phyloP scores from a whole-genome alignment of 2,113 vertebrate species.

The Rousettus leschenaultii region DNA sequence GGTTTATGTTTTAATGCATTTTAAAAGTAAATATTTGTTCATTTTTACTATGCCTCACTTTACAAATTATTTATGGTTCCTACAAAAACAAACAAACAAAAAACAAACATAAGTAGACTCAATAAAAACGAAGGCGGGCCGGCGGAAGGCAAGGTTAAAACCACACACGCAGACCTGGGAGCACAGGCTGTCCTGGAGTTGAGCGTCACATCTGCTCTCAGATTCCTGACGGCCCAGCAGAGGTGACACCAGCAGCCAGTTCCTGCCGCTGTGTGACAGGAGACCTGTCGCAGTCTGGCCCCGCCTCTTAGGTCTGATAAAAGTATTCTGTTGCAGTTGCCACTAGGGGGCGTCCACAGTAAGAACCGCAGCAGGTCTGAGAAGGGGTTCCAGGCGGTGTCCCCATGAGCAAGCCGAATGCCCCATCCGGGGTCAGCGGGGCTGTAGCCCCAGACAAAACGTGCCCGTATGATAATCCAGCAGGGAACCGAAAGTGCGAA shows the following conservation, averaged over 20 bases:
- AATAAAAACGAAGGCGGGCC: accelerated
- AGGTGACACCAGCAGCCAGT: not conserved
- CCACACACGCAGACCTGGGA: no score
- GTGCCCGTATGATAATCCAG: accelerated
- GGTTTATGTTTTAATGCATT: not conserved
- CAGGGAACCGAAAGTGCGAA: accelerated
- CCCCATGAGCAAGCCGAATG: not conserved
- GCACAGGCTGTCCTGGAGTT: accelerated
- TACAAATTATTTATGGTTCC: not conserved
- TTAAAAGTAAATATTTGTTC: not conserved
- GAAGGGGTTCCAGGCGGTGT: accelerated
- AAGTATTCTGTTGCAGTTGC: not conserved
- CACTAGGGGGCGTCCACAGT: not conserved
- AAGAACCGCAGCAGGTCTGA: not conserved
- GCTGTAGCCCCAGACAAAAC: not conserved
- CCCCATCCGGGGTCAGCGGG: accelerated
- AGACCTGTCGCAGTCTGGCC: accelerated
- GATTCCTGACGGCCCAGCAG: not conserved
- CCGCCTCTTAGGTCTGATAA: not conserved
- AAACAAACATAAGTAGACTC: not conserved
- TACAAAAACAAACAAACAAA: not conserved
- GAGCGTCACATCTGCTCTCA: not conserved
- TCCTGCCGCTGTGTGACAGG: no score
- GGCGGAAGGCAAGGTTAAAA: not conserved
- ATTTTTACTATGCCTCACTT: not conserved